These are phyloP conservation scores for Eclectus roratus DNA, from an alignment of 2,113 vertebrate genomes.

Conservation along the genomic window DNA sequence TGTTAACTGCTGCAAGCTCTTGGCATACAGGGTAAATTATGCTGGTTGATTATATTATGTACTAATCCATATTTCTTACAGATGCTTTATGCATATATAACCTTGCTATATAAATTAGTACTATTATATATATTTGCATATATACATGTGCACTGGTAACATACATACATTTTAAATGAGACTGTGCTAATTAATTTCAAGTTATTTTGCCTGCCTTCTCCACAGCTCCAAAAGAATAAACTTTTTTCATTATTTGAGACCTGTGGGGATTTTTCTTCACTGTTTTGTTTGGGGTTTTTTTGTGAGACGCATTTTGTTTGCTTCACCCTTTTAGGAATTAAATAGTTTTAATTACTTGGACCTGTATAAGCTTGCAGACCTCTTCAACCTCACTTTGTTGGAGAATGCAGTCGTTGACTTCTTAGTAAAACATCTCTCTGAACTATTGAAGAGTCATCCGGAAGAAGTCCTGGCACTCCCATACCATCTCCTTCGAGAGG, in stretches of 20 bases:
- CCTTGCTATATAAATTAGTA: not conserved
- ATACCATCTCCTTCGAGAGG: constrained; percentile 91
- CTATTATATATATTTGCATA: not conserved
- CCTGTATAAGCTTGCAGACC: constrained; percentile 94
- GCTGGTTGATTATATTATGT: not conserved
- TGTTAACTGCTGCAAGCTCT: not conserved
- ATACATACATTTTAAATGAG: constrained; percentile 18
- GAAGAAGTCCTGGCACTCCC: constrained; percentile 91
- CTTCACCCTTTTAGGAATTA: constrained; percentile 83
- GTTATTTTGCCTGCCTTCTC: constrained; percentile 1
- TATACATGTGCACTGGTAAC: not conserved
- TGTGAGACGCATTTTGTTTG: constrained; percentile 57
- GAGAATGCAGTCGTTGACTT: constrained; percentile 94
- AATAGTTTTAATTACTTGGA: constrained; percentile 98
- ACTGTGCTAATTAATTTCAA: constrained; percentile 14
- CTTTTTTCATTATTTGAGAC: not conserved
- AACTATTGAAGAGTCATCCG: constrained; percentile 86
- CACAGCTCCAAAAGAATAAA: not conserved
- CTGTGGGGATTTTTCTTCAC: not conserved
- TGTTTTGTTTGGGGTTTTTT: not conserved
- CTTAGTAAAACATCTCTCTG: constrained; percentile 94
- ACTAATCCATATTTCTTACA: not conserved
- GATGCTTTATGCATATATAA: not conserved
- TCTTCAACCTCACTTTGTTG: constrained; percentile 94
- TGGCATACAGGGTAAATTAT: not conserved